Conservation (phyloP, 2,113 vertebrate genomes). For the Leptobrachium leishanense region DNA sequence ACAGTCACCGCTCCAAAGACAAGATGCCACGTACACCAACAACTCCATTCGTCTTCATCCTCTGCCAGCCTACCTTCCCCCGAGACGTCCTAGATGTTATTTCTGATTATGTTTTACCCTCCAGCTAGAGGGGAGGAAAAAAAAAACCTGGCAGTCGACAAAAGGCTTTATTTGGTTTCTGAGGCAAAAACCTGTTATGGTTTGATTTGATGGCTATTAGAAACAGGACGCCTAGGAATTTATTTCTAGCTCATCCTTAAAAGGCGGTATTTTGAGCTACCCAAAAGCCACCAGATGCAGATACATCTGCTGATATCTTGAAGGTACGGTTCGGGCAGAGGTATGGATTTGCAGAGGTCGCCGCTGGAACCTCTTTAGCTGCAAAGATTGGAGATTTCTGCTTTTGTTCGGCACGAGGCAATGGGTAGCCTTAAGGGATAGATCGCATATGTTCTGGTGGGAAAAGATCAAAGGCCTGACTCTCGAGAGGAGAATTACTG, state of each 20-base stretch:
- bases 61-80: neutral
- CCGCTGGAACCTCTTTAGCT: conserved; percentile 47
- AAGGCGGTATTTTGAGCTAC: neutral
- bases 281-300: conserved; percentile 1
- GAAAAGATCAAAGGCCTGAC: conserved; percentile 60
- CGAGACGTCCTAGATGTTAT: neutral
- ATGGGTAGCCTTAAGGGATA: conserved; percentile 21
- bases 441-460: conserved; percentile 25
- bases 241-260: conserved; percentile 4
- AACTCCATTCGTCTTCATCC: neutral
- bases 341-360: conserved; percentile 8
- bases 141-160: conserved; percentile 32
- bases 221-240: conserved; percentile 38
- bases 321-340: neutral
- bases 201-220: conserved; percentile 52
- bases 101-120: conserved; percentile 39
- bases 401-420: conserved; percentile 49
- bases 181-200: conserved; percentile 14
- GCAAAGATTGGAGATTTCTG: conserved; percentile 53
- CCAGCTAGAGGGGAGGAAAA: neutral
- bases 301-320: conserved; percentile 6
- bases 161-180: conserved; percentile 7
- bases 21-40: neutral
- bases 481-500: conserved; percentile 54
- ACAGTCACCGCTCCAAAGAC: no score